A percentile compares a stretch with the other conserved stretches of the same genome.
phyloP scores from a whole-genome alignment of 2,888 invertebrate genomes.

The Aporophyla nigra region DNA sequence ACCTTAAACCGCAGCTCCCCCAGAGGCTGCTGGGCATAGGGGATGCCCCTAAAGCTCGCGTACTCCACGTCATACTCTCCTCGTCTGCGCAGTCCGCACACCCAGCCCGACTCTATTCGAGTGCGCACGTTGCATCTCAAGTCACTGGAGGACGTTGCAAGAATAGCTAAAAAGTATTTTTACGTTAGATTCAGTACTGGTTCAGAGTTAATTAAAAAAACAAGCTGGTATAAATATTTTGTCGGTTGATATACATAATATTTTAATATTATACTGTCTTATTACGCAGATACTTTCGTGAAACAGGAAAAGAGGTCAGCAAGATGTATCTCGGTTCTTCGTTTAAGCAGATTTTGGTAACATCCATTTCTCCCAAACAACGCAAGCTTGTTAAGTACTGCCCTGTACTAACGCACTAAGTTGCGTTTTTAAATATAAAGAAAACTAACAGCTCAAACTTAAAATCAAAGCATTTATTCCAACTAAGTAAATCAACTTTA shows the following conservation, averaged over 20 bases:
- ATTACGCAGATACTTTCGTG: not conserved
- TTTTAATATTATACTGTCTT: no score
- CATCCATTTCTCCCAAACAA: not conserved
- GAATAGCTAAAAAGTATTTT: slow-evolving; percentile 11
- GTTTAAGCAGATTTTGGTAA: no score
- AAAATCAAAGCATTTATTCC: no score
- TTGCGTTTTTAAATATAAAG: not conserved
- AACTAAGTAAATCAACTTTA: no score
- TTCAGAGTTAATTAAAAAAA: not conserved
- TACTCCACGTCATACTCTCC: slow-evolving; percentile 55
- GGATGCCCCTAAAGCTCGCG: slow-evolving; percentile 66
- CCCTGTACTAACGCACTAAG: no score
- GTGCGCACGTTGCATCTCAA: slow-evolving; percentile 49
- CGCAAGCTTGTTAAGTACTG: no score
- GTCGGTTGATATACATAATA: not conserved
- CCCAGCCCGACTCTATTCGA: slow-evolving; percentile 53
- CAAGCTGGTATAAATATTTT: no score
- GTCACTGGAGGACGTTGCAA: slow-evolving; percentile 7
- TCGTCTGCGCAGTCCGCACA: slow-evolving; percentile 54
- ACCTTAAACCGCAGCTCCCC: slow-evolving; percentile 61
- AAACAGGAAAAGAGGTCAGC: not conserved
- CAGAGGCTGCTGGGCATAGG: slow-evolving; percentile 64
- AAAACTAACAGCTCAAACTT: not conserved
- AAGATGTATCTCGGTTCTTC: no score
- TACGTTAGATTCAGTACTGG: not conserved